phyloP scores from a whole-genome alignment of 2,797 vertebrate species.

The Gouania willdenowi region DNA sequence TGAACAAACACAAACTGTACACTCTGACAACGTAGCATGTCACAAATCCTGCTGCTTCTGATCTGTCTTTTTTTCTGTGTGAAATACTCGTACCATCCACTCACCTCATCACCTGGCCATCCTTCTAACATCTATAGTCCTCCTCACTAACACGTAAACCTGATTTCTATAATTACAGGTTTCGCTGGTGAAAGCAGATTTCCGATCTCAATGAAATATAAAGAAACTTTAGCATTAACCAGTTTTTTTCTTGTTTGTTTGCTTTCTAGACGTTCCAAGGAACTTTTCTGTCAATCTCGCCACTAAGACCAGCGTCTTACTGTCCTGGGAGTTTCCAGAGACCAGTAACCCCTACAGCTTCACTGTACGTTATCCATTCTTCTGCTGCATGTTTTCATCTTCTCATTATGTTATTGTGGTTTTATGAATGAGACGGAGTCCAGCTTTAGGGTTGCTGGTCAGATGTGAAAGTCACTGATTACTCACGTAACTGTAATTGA shows the following conservation, averaged over 20 bases:
- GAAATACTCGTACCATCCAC: conserved; percentile 54
- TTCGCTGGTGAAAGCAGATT: conserved; percentile 8
- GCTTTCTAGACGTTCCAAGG: conserved; percentile 87
- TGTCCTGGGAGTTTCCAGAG: conserved; percentile 97
- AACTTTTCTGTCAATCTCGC: conserved; percentile 98
- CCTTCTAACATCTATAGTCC: conserved; percentile 48
- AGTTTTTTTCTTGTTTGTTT: no score
- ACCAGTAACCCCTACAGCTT: conserved; percentile 81
- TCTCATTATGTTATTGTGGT: background rate
- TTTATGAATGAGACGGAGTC: no score
- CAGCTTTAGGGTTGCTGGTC: no score
- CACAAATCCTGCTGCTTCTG: conserved; percentile 57
- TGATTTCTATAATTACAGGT: conserved; percentile 40
- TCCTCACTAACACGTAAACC: conserved; percentile 31
- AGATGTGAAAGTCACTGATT: no score
- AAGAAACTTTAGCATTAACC: conserved; percentile 3
- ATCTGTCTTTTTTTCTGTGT: conserved; percentile 45
- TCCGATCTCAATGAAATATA: background rate
- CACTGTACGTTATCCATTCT: conserved; percentile 79
- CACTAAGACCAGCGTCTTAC: conserved; percentile 92
- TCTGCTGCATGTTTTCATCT: no score
- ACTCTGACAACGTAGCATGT: conserved; percentile 66
- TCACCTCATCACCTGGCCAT: conserved; percentile 62
- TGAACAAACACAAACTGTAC: conserved; percentile 51
- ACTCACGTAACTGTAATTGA: no score